These are phyloP conservation scores for Phenganax stokvisi DNA, from an alignment of 92 coral and sea anemone species.

Conservation along the genomic window DNA sequence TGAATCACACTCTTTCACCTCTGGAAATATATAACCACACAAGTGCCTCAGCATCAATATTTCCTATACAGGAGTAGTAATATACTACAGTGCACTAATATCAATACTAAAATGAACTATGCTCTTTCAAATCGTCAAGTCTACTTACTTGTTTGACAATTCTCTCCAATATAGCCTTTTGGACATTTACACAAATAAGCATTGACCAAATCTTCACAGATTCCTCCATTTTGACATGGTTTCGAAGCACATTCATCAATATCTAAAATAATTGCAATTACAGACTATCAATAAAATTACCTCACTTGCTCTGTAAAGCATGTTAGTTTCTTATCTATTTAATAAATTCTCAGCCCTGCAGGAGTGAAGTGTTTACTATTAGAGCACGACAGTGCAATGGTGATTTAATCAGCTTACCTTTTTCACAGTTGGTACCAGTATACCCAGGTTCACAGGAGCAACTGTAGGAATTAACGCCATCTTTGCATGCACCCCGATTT, in stretches of 20 bases:
- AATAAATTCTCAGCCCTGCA: too few relatives aligned
- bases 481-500: slow-evolving; percentile 10
- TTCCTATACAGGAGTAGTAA: not conserved
- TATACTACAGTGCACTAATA: not conserved
- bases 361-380: not conserved
- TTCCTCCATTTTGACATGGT: slow-evolving; percentile 35
- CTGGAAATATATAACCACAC: not conserved
- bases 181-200: slow-evolving; percentile 25
- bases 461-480: slow-evolving; percentile 25
- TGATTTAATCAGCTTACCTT: not conserved
- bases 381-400: not conserved
- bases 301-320: too few relatives aligned
- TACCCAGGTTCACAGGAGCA: slow-evolving; percentile 30
- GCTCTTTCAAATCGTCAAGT: not conserved
- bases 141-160: slow-evolving; percentile 29
- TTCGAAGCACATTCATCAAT: slow-evolving; percentile 30
- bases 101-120: not conserved
- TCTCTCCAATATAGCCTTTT: slow-evolving; percentile 14
- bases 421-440: slow-evolving; percentile 28
- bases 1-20: slow-evolving; percentile 34
- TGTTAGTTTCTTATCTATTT: too few relatives aligned
- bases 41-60: not conserved
- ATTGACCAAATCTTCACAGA: slow-evolving; percentile 9
- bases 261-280: slow-evolving; percentile 3
- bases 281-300: not conserved